Conservation (phyloP, 2,113 vertebrate genomes). For the Prietella phreatophila region DNA sequence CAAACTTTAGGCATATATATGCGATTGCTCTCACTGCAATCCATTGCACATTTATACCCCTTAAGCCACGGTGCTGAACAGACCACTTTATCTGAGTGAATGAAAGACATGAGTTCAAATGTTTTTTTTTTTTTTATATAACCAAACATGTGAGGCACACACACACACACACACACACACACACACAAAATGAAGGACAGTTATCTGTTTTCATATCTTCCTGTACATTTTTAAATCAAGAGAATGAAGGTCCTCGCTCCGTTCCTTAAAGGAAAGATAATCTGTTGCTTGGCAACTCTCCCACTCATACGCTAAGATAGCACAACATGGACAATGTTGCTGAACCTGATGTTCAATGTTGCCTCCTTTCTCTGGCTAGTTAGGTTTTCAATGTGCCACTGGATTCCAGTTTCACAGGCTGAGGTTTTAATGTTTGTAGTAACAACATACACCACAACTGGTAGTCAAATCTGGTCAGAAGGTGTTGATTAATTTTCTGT, state of each 20-base stretch:
- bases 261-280: slow-evolving; percentile 76
- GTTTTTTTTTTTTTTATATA: slow-evolving; percentile 6
- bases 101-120: slow-evolving; percentile 3
- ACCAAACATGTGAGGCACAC: background rate
- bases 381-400: background rate
- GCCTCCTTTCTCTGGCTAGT: background rate
- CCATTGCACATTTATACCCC: background rate
- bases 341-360: background rate
- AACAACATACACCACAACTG: background rate
- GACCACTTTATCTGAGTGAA: background rate
- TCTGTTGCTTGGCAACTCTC: slow-evolving; percentile 79
- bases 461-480: background rate
- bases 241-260: slow-evolving; percentile 72
- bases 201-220: slow-evolving; percentile 61
- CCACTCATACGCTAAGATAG: slow-evolving; percentile 65
- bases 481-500: background rate
- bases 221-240: slow-evolving; percentile 74
- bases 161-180: slow-evolving; percentile 2
- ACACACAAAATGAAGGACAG: slow-evolving; percentile 59
- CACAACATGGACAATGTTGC: slow-evolving; percentile 50
- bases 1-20: background rate
- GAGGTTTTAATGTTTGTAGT: background rate
- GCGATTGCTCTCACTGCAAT: background rate
- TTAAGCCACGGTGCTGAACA: background rate
- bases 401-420: background rate